These are phyloP conservation scores for Hozukius guyotensis DNA, from an alignment of 2,797 vertebrate species.

Conservation along the genomic window DNA sequence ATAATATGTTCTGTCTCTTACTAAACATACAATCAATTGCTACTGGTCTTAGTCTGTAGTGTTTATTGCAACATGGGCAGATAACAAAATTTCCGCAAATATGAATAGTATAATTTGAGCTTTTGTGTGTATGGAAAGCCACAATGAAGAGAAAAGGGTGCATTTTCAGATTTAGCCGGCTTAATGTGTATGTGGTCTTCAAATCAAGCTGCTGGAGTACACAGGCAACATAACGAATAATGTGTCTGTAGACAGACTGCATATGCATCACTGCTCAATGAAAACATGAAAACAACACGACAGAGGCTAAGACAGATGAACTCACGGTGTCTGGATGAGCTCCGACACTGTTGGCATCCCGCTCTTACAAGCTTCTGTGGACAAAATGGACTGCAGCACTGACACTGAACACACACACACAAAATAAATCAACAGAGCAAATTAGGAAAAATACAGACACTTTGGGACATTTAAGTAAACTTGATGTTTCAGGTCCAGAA, in stretches of 20 bases:
- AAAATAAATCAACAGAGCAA: not conserved
- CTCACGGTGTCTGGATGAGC: constrained; percentile 95
- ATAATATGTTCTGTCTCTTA: not conserved
- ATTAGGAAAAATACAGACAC: not conserved
- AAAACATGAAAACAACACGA: not conserved
- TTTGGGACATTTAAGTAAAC: not conserved
- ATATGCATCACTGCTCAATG: not conserved
- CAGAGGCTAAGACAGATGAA: constrained; percentile 6
- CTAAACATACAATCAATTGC: not conserved
- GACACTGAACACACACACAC: constrained; percentile 81
- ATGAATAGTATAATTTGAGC: not conserved
- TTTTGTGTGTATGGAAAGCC: not conserved
- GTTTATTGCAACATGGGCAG: not conserved
- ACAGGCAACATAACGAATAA: not conserved
- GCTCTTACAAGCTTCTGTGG: constrained; percentile 93
- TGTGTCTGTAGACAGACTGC: not conserved
- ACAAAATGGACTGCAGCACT: constrained; percentile 95
- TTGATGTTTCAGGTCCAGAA: not conserved
- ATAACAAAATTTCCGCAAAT: not conserved
- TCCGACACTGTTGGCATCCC: constrained; percentile 91
- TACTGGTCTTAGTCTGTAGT: not conserved
- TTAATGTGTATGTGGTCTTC: not conserved
- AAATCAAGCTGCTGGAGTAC: not conserved
- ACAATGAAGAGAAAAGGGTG: not conserved
- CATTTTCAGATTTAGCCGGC: not conserved